Conservation (phyloP, 2,888 invertebrate genomes). For the Celastrina argiolus region DNA sequence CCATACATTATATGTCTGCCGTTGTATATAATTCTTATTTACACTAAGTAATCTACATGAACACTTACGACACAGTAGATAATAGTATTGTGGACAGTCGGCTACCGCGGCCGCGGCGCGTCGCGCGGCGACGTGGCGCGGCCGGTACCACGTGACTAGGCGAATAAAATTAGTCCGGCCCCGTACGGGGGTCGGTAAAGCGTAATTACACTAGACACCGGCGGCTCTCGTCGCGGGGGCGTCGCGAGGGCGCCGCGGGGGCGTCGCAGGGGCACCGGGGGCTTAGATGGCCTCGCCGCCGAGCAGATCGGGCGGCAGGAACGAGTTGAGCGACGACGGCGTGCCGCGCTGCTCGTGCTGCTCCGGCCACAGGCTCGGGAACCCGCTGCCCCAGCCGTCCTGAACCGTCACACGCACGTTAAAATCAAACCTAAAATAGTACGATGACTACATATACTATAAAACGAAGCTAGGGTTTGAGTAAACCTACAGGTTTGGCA, state of each 20-base stretch:
- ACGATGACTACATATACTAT: no score
- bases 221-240: slow-evolving; percentile 28
- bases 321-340: slow-evolving; percentile 90
- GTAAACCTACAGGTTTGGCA: no score
- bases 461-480: no score
- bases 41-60: slow-evolving; percentile 71
- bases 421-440: background rate
- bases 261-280: slow-evolving; percentile 24
- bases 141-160: slow-evolving; percentile 67
- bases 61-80: slow-evolving; percentile 73
- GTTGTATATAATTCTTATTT: slow-evolving; percentile 66
- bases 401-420: slow-evolving; percentile 7
- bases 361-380: slow-evolving; percentile 82
- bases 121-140: slow-evolving; percentile 48
- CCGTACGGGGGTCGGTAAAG: slow-evolving; percentile 55
- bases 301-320: slow-evolving; percentile 91
- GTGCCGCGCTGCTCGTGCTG: slow-evolving; percentile 88
- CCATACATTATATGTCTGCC: slow-evolving; percentile 55
- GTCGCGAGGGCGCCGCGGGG: slow-evolving; percentile 23
- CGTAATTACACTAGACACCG: slow-evolving; percentile 61
- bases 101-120: slow-evolving; percentile 55
- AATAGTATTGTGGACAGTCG: slow-evolving; percentile 68
- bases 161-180: slow-evolving; percentile 61
- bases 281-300: slow-evolving; percentile 90
- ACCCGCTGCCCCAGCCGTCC: slow-evolving; percentile 70